A percentile compares a stretch with the other conserved stretches of the same genome.
Conservation (phyloP, 2,888 invertebrate genomes). For the Pyrocoelia pectoralis region DNA sequence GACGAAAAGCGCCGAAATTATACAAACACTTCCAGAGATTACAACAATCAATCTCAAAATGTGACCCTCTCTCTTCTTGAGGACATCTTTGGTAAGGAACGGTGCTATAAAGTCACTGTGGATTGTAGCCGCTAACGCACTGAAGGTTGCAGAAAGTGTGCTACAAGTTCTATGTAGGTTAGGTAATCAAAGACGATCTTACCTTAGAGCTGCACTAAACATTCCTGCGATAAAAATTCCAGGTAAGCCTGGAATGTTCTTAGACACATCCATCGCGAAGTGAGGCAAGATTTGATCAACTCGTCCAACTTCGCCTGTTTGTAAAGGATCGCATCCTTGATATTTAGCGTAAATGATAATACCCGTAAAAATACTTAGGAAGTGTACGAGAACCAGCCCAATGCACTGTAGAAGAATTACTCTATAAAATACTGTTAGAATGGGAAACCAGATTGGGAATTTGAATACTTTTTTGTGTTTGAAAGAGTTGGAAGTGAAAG, state of each 20-base stretch:
- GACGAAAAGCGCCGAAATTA: conserved; percentile 71
- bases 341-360: conserved; percentile 70
- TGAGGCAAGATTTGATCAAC: conserved; percentile 84
- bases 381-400: conserved; percentile 61
- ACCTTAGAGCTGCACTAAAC: conserved; percentile 88
- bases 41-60: conserved; percentile 65
- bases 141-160: neutral
- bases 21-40: conserved; percentile 72
- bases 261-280: conserved; percentile 85
- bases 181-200: no score
- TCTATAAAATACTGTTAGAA: conserved; percentile 15
- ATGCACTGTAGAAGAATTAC: conserved; percentile 39
- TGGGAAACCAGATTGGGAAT: neutral
- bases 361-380: conserved; percentile 53
- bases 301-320: conserved; percentile 58
- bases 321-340: conserved; percentile 70
- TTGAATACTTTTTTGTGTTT: conserved; percentile 62
- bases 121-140: neutral
- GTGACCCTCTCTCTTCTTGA: conserved; percentile 64
- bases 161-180: neutral
- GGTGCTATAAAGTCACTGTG: neutral
- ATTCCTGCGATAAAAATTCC: conserved; percentile 91
- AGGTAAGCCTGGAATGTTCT: conserved; percentile 79
- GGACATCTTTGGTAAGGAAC: conserved; percentile 53
- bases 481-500: conserved; percentile 66